These are phyloP conservation scores for Cosmia trapezina DNA, from an alignment of 2,888 invertebrate species.

Conservation along the genomic window DNA sequence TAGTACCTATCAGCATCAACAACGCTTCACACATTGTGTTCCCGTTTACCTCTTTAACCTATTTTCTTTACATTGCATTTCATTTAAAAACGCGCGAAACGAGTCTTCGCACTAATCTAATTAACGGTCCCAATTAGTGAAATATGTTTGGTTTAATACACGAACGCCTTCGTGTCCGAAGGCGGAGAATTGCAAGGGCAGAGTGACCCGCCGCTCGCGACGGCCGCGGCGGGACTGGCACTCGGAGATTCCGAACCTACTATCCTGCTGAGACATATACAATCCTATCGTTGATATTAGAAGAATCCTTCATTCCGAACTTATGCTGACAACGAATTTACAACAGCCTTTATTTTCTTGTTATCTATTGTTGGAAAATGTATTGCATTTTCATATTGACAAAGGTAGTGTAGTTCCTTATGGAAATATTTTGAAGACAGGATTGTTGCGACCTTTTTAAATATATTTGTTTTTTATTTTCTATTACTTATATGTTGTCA, in stretches of 20 bases:
- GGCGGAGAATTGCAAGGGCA: conserved; percentile 17
- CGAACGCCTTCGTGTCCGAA: conserved; percentile 30
- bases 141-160: conserved; percentile 43
- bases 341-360: not conserved
- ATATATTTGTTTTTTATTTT: too few relatives aligned
- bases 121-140: conserved; percentile 26
- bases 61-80: not conserved
- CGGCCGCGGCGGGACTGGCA: conserved; percentile 86
- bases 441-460: too few relatives aligned
- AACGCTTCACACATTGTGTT: conserved; percentile 13
- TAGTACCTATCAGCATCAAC: conserved; percentile 22
- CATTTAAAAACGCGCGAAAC: conserved; percentile 12
- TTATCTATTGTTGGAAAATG: not conserved
- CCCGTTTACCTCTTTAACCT: conserved; percentile 25
- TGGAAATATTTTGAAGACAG: not conserved
- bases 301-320: conserved; percentile 18
- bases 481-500: too few relatives aligned
- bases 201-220: conserved; percentile 85
- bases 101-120: conserved; percentile 19
- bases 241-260: conserved; percentile 21
- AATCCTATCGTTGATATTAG: conserved; percentile 29
- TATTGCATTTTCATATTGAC: not conserved
- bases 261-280: conserved; percentile 23
- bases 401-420: not conserved
- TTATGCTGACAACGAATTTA: conserved; percentile 10